phyloP scores from a whole-genome alignment of 37 sponge, comb jelly and placozoan species.

The Aplysina aerophoba region DNA sequence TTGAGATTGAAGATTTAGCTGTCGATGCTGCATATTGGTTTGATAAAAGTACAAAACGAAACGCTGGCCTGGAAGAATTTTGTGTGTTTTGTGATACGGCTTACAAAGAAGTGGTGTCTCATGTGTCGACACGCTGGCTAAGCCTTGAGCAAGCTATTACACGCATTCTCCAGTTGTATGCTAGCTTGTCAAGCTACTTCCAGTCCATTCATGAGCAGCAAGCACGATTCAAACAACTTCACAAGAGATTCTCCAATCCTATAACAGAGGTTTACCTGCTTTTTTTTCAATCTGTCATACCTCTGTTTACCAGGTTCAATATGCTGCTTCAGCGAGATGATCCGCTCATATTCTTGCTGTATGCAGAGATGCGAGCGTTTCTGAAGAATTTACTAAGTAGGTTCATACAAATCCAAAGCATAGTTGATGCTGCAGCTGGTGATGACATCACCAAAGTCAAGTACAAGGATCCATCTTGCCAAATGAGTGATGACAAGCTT shows the following conservation, averaged over 20 bases:
- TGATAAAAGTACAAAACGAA: constrained; percentile 34
- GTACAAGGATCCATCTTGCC: too few species aligned
- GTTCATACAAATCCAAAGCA: too few species aligned
- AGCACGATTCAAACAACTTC: constrained; percentile 26
- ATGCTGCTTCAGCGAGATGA: constrained; percentile 21
- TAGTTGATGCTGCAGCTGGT: not conserved
- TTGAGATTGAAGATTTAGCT: constrained; percentile 37
- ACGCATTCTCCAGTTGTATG: constrained; percentile 9
- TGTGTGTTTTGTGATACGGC: constrained; percentile 29
- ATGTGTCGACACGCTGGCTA: constrained; percentile 31
- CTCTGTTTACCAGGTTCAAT: constrained; percentile 7
- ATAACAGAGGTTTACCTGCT: constrained; percentile 43
- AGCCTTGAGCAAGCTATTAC: constrained; percentile 4
- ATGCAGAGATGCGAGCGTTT: constrained; percentile 6
- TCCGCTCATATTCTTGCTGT: constrained; percentile 25
- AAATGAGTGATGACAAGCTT: constrained; percentile 7
- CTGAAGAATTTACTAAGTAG: too few species aligned
- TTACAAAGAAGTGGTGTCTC: constrained; percentile 23
- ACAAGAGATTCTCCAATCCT: constrained; percentile 13
- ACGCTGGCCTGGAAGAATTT: constrained; percentile 8
- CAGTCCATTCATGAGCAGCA: constrained; percentile 24
- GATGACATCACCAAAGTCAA: not conserved
- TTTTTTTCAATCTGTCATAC: constrained; percentile 49
- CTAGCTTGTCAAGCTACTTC: constrained; percentile 35
- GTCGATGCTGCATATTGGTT: constrained; percentile 27